Conservation (phyloP, 2,113 vertebrate genomes). For the Galemys pyrenaicus region DNA sequence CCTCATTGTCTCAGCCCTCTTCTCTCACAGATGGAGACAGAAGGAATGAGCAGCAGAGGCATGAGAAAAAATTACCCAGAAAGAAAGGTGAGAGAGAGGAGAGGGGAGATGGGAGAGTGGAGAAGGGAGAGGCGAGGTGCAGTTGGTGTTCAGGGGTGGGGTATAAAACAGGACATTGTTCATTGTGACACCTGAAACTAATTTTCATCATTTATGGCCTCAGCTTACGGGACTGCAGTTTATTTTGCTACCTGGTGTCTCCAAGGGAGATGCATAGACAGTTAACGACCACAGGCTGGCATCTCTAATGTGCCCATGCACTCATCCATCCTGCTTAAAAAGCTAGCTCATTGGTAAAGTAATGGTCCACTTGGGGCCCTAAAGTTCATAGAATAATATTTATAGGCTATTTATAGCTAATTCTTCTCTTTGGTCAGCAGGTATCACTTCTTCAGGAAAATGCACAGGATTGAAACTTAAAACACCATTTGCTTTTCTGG, state of each 20-base stretch:
- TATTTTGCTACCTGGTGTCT: conserved; percentile 27
- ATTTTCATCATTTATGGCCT: neutral
- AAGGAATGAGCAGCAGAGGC: neutral
- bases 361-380: neutral
- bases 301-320: neutral
- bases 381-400: conserved; percentile 56
- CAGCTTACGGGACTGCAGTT: neutral
- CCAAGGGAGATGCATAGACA: conserved; percentile 9
- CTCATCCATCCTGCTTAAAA: conserved; percentile 43
- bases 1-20: neutral
- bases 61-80: neutral
- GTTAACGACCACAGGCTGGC: neutral
- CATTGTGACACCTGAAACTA: neutral
- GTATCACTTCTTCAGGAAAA: conserved; percentile 49
- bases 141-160: neutral
- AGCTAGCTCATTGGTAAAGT: conserved; percentile 31
- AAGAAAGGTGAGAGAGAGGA: neutral
- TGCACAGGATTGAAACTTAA: conserved; percentile 16
- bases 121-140: neutral
- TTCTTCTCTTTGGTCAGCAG: conserved; percentile 47
- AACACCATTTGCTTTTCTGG: neutral
- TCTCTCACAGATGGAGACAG: neutral
- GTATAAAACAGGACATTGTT: neutral
- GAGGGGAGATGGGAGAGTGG: neutral
- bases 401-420: conserved; percentile 45